These are phyloP conservation scores for Siphamia tubifer DNA, from an alignment of 2,113 vertebrate genomes.

Conservation along the genomic window DNA sequence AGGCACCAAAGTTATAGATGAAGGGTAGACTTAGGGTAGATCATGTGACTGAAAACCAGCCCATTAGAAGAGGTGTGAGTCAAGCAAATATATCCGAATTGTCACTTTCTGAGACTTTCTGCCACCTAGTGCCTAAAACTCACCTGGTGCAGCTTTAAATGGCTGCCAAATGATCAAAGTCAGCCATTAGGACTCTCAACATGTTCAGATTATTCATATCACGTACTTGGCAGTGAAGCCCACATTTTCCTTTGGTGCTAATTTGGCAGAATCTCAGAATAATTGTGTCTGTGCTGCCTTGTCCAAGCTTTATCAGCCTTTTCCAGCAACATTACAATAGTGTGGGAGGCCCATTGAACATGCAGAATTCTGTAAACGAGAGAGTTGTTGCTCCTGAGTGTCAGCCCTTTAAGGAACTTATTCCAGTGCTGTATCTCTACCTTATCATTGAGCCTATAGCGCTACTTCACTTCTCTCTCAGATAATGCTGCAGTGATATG, in stretches of 20 bases:
- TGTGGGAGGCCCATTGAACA: slow-evolving; percentile 14
- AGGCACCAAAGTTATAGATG: no score
- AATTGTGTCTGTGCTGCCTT: slow-evolving; percentile 23
- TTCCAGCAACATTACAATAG: slow-evolving; percentile 39
- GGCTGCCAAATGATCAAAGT: slow-evolving; percentile 36
- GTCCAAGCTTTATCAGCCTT: slow-evolving; percentile 52
- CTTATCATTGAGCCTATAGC: slow-evolving; percentile 70
- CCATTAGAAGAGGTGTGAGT: no score
- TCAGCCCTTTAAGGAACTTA: slow-evolving; percentile 55
- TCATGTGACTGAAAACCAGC: no score
- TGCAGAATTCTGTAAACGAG: slow-evolving; percentile 37
- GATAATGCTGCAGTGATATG: slow-evolving; percentile 67
- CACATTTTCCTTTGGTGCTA: slow-evolving; percentile 41
- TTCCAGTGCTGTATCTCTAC: slow-evolving; percentile 48
- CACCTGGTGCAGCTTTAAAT: slow-evolving; percentile 13
- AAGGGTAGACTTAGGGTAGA: no score
- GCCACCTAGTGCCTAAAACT: slow-evolving; percentile 22
- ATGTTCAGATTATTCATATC: slow-evolving; percentile 40
- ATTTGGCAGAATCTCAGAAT: slow-evolving; percentile 57
- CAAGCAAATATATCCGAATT: not conserved
- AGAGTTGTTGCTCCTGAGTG: slow-evolving; percentile 52
- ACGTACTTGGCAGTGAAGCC: slow-evolving; percentile 33
- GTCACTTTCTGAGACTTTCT: not conserved
- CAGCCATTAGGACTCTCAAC: slow-evolving; percentile 15
- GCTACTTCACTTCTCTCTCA: slow-evolving; percentile 46